phyloP scores from a whole-genome alignment of 2,888 invertebrate genomes.

The Hydroisotoma schaefferi region DNA sequence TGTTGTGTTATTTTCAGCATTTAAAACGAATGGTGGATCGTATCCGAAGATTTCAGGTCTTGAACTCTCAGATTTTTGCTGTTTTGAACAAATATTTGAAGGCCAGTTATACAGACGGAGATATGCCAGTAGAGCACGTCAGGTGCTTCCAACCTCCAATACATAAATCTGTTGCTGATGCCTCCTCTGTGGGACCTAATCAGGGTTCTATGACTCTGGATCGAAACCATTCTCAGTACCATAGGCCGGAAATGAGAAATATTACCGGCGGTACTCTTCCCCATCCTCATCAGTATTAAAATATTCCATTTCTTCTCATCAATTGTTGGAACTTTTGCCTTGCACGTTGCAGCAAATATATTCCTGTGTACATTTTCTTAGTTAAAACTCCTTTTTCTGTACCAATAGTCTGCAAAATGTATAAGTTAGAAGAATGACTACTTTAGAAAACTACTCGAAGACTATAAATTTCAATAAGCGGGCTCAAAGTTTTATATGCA shows the following conservation, averaged over 20 bases:
- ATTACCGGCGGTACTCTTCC: constrained; percentile 1
- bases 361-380: no score
- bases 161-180: constrained; percentile 65
- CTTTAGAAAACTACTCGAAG: no score
- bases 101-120: constrained; percentile 71
- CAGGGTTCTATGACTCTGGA: constrained; percentile 46
- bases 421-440: no score
- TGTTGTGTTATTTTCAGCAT: constrained; percentile 60
- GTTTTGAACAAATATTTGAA: constrained; percentile 90
- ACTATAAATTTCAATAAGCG: no score
- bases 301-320: no score
- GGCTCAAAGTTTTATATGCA: no score
- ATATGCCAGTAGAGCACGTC: constrained; percentile 85
- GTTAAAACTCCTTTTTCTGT: no score
- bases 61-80: constrained; percentile 97
- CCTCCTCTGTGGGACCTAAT: constrained; percentile 21
- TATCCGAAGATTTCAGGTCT: constrained; percentile 93
- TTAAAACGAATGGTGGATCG: constrained; percentile 96
- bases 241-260: constrained; percentile 9
- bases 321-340: no score
- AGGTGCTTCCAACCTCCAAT: constrained; percentile 94
- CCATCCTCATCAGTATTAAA: constrained; percentile 26
- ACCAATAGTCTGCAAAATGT: no score
- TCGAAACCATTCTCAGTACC: constrained; percentile 30
- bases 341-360: no score